phyloP scores from a whole-genome alignment of 2,888 invertebrate genomes.

The Oscheius onirici region DNA sequence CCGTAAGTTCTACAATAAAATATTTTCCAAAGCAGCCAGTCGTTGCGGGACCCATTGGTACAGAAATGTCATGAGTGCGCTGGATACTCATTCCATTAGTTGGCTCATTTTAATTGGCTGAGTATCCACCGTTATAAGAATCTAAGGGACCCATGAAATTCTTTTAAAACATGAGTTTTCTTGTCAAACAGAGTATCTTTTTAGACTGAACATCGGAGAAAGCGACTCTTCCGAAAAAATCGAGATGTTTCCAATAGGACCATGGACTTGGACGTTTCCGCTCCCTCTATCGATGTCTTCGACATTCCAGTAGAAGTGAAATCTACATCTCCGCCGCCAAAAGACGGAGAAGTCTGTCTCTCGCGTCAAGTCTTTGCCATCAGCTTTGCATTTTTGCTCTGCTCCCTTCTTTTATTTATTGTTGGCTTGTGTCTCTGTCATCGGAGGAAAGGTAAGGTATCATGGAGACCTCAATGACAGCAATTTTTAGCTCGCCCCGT shows the following conservation, averaged over 20 bases:
- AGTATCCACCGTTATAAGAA: no score
- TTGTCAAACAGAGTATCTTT: no score
- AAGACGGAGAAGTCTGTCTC: conserved; percentile 11
- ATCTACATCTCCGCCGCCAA: not conserved
- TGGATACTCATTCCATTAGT: no score
- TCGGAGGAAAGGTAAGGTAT: not conserved
- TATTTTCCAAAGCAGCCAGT: no score
- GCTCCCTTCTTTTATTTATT: conserved; percentile 1
- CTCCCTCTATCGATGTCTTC: conserved; percentile 52
- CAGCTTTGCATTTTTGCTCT: not conserved
- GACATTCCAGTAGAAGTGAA: conserved; percentile 48
- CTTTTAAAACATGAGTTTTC: no score
- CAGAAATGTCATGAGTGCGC: no score
- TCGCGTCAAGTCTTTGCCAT: conserved; percentile 7
- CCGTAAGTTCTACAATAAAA: not conserved
- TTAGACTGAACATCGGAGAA: not conserved
- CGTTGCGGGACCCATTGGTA: no score
- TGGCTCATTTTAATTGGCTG: no score
- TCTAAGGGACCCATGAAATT: no score
- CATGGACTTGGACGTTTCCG: conserved; percentile 48
- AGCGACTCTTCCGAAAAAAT: not conserved
- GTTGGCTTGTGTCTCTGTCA: not conserved
- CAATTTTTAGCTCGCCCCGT: conserved; percentile 1
- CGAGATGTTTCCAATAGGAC: conserved; percentile 25
- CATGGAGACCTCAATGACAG: not conserved